phyloP scores from a whole-genome alignment of 2,113 vertebrate genomes.

The Stegastes partitus region DNA sequence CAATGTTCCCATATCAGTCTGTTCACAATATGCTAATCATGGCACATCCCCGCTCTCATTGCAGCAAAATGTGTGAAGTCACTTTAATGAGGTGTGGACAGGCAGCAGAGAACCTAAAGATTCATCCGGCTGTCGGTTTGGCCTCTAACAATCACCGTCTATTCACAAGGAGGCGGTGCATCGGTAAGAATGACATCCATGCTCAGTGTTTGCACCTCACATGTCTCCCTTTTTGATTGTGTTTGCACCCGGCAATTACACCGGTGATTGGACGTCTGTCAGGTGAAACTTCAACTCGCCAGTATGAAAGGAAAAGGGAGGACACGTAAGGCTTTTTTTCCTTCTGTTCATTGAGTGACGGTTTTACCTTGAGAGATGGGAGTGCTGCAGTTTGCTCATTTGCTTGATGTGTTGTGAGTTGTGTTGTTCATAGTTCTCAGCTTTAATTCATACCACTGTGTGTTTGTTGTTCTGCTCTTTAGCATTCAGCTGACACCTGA shows the following conservation, averaged over 20 bases:
- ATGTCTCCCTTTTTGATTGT: neutral
- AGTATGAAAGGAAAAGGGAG: constrained; percentile 14
- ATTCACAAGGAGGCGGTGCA: constrained; percentile 13
- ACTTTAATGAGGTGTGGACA: constrained; percentile 14
- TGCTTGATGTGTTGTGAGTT: neutral
- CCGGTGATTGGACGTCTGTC: constrained; percentile 8
- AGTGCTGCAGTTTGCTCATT: neutral
- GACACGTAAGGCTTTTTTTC: constrained; percentile 2
- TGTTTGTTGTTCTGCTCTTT: too few species aligned
- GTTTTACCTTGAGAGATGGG: too few species aligned
- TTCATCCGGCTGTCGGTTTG: constrained; percentile 16
- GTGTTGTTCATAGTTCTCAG: neutral
- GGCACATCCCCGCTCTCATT: neutral
- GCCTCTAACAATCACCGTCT: constrained; percentile 24
- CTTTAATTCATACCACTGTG: too few species aligned
- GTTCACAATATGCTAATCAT: neutral
- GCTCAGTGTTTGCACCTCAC: neutral
- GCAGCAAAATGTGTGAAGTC: neutral
- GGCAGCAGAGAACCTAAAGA: neutral
- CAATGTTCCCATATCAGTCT: neutral
- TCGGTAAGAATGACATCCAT: neutral
- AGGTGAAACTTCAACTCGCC: neutral
- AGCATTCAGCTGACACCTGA: too few species aligned
- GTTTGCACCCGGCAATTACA: neutral
- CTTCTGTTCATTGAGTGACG: too few species aligned